A percentile compares a stretch with the other conserved stretches of the same genome.
These are phyloP conservation scores for Corythoichthys haematopterus DNA, from an alignment of 2,113 vertebrate species.

Conservation along the genomic window DNA sequence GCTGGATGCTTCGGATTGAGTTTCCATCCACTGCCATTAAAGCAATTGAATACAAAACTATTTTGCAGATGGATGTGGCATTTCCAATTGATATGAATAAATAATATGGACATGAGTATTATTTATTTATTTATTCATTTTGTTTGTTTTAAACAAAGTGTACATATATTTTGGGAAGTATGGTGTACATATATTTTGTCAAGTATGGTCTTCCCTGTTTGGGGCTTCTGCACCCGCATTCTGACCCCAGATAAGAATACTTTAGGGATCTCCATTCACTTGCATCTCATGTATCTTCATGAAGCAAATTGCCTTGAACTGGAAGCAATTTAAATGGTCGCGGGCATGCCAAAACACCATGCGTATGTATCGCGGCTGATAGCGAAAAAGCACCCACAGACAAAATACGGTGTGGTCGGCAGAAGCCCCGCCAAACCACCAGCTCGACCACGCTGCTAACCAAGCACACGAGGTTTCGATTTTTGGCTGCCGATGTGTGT, in stretches of 20 bases:
- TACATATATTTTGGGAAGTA: neutral
- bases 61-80: too few species aligned
- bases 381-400: slow-evolving; percentile 41
- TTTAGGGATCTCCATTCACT: neutral
- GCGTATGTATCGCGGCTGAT: slow-evolving; percentile 28
- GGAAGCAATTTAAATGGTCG: slow-evolving; percentile 43
- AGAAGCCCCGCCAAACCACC: slow-evolving; percentile 39
- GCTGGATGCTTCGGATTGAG: too few species aligned
- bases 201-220: neutral
- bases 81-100: too few species aligned
- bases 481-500: slow-evolving; percentile 31
- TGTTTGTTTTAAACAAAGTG: neutral
- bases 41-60: too few species aligned
- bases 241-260: neutral
- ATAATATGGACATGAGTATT: too few species aligned
- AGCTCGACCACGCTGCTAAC: slow-evolving; percentile 53
- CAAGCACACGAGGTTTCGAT: slow-evolving; percentile 40
- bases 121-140: neutral
- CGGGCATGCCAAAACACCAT: slow-evolving; percentile 6
- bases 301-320: neutral
- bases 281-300: neutral
- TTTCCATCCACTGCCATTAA: too few species aligned
- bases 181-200: neutral
- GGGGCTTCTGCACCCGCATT: neutral
- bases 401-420: slow-evolving; percentile 31